Conservation (phyloP, 1,140 invertebrate genomes). For the Pentalonia nigronervosa region DNA sequence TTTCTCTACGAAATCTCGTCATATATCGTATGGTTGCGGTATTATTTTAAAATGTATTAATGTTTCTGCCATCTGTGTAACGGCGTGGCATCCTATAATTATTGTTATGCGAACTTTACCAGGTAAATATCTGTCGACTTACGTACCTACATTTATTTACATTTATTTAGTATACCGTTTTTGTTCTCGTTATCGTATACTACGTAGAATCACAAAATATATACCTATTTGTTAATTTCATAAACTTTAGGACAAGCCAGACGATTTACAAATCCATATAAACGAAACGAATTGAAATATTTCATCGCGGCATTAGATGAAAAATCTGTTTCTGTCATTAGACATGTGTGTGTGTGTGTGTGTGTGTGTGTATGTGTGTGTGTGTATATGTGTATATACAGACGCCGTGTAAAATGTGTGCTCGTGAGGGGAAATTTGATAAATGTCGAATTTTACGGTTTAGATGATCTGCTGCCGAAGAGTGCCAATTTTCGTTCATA, state of each 20-base stretch:
- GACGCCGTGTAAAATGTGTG: background rate
- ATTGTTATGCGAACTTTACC: background rate
- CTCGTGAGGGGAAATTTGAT: background rate
- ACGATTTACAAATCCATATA: background rate
- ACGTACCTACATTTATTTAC: background rate
- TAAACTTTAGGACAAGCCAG: background rate
- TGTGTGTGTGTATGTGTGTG: too few relatives aligned
- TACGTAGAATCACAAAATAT: background rate
- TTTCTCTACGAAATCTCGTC: background rate
- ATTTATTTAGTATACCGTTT: background rate
- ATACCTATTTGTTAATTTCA: background rate
- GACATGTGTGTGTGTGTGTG: too few relatives aligned
- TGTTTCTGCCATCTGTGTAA: background rate
- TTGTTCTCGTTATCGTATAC: background rate
- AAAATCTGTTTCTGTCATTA: background rate
- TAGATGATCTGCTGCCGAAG: background rate
- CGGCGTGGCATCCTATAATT: background rate
- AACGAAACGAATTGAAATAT: background rate
- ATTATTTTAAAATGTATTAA: background rate
- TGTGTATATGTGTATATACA: too few relatives aligned
- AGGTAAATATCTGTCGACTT: background rate
- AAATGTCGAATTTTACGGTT: slow-evolving; percentile 26
- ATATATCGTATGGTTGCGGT: background rate
- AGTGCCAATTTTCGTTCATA: background rate
- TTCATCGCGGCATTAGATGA: background rate